Base-by-base conservation (phyloP, 2,797 vertebrate genomes). In the Lithobates pipiens region DNA sequence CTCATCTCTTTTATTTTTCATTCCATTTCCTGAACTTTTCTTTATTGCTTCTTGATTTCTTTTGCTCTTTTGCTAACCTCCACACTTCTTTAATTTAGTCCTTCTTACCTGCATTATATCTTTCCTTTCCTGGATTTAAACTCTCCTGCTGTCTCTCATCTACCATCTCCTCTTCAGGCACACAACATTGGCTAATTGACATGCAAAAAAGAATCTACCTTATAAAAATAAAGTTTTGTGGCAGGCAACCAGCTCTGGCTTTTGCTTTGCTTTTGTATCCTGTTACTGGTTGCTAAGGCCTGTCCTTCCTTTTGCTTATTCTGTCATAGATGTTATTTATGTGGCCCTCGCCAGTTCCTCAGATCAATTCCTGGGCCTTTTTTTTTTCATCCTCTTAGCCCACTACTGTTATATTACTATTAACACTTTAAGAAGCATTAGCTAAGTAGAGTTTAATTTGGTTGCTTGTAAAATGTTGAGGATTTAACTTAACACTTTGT, bases 181-280 rank as follows among this genome's bases (percentile, higher is more conserved):
- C 32, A 69, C 27, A 5, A 57, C 61, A 77, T 84, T 85, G 69
- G 70, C 83, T 85, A 34, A 54, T 68, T 80, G 71, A 85, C 57
- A 74, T 68, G 77, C 70, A 80, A 63, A 85, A 80, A 72, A 79
- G 57, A 50, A 23, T 67, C 42, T 63, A 78, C 34, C 46, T 50
- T 67, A 63, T 72, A 78, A 84, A 84, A 77, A 65, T 34, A 80
- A 21, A 74, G 34, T 69, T 74, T 65, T 15, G 36, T 74, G 71
- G 77, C 77, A 68, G 39, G 18, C 69, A 61, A 54, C 23, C 67
- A 70, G 54, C 68, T 73, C 68, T 78, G 50, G 23, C 39, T 61
- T 84, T 67, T 73, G 27, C 29, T 69, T 69, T 75, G 34, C 46
- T 77, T 21, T 75, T 50, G 63, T 73, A 69, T 68, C 39, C 74